A percentile compares a stretch with the other conserved stretches of the same genome.
Conservation (phyloP, 2,888 invertebrate species). For the Euphydryas editha region DNA sequence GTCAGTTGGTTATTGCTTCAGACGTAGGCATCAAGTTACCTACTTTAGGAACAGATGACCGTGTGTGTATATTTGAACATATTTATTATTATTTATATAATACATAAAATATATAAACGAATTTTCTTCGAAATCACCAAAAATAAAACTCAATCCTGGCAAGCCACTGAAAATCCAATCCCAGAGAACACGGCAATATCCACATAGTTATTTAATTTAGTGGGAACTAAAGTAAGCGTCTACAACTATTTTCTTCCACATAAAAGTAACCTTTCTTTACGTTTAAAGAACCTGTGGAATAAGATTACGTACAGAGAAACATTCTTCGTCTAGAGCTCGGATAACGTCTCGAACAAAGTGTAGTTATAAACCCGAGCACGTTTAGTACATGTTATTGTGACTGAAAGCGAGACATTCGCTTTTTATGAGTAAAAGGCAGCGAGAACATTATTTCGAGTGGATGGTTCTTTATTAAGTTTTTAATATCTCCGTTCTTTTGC, state of each 20-base stretch:
- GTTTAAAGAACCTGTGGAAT: neutral
- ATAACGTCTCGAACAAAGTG: neutral
- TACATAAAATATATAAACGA: too few species aligned
- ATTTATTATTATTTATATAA: too few species aligned
- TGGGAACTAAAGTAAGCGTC: neutral
- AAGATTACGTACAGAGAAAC: neutral
- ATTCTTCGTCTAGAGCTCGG: neutral
- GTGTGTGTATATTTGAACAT: too few species aligned
- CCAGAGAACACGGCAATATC: neutral
- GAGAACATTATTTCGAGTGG: neutral
- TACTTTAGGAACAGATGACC: too few species aligned
- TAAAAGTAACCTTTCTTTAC: constrained; percentile 1
- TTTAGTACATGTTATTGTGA: constrained; percentile 1
- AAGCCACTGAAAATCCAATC: neutral
- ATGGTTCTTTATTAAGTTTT: neutral
- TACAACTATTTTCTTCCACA: neutral
- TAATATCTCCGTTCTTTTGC: neutral
- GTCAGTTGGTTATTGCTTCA: too few species aligned
- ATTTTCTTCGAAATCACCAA: too few species aligned
- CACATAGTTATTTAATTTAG: neutral
- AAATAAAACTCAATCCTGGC: too few species aligned
- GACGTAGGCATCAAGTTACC: too few species aligned
- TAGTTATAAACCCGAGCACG: constrained; percentile 4
- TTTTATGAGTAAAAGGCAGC: neutral
- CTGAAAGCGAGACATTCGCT: neutral